These are phyloP conservation scores for Drosophila meridionalis DNA, from an alignment of 2,888 invertebrate species.

Conservation along the genomic window DNA sequence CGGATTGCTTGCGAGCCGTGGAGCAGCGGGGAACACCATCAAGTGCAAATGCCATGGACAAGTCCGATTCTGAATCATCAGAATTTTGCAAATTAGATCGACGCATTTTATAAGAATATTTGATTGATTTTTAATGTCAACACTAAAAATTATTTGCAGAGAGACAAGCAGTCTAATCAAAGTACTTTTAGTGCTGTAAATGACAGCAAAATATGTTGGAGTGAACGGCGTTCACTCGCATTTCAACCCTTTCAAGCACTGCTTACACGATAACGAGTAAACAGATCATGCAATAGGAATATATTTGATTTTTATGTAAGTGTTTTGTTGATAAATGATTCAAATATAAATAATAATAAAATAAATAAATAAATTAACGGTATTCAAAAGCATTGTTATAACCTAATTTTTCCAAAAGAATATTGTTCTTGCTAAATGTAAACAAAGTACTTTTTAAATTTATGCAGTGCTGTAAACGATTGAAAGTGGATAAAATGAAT, in stretches of 20 bases:
- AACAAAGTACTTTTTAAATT: not conserved
- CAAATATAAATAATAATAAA: not conserved
- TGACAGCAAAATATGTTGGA: not conserved
- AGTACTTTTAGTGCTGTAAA: slow-evolving; percentile 2
- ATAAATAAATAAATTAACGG: not conserved
- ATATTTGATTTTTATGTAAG: not conserved
- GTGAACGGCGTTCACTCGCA: slow-evolving; percentile 6
- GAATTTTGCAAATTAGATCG: not conserved
- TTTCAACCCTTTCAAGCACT: not conserved
- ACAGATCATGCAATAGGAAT: not conserved
- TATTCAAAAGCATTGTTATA: not conserved
- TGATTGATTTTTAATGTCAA: not conserved
- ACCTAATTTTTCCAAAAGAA: not conserved
- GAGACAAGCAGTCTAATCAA: not conserved
- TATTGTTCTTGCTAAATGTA: not conserved
- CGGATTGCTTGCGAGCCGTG: not conserved
- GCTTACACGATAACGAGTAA: not conserved
- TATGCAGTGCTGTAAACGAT: slow-evolving; percentile 1
- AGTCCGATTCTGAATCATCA: slow-evolving; percentile 2
- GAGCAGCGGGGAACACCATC: not conserved
- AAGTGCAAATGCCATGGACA: not conserved
- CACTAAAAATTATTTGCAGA: not conserved
- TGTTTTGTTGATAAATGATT: not conserved
- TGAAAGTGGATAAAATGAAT: slow-evolving; percentile 6
- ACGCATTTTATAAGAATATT: slow-evolving; percentile 5